Base-by-base conservation (phyloP, 2,888 invertebrate species). In the Clusia tigrina region DNA sequence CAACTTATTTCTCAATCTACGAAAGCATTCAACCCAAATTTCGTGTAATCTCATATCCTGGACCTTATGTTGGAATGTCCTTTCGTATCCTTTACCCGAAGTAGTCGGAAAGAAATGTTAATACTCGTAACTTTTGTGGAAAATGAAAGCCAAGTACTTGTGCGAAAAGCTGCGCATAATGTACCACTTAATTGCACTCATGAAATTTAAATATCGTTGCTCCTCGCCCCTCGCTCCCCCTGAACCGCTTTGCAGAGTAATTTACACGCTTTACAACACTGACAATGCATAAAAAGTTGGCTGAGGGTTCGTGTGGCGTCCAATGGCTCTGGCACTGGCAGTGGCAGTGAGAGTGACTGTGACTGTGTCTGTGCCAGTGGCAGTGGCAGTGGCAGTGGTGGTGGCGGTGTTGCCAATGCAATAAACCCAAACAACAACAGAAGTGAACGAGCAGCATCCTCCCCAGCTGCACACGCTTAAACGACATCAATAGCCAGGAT, bases 401-500 rank as follows among this genome's bases (percentile, higher is more conserved):
- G 42, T 42, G 42, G 42, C 42, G n/a, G 42, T 32, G 32, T 32
- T 32, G 32, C 10, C n/a, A 42, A 42, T 15, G 42, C 42, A n/a
- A 42, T 42, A 42, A 15, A 42, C 42, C 42, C n/a, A 42, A 42
- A 42, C 42, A 42, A 6, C 42, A n/a, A 6, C 42, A n/a, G 42
- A 6, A n/a, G 32, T 12, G n/a, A 17, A 17, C 10, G 3, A n/a
- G 42, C 10, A 6, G 42, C 6, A 42, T n/a, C 3, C 42, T 42
- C 6, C 32, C 3, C 9, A 12, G 42, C 10, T n/a, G 12, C 55
- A 24, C 55, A 55, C 60, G 60, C 60, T 60, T 60, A 60, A 54
- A 54, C 48, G 54, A 60, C 46, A 55, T 48, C 61, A 61, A 61
- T 25, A 48, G 52, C 61, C 55, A 61, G 61, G 55, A 61, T 61